Conservation (phyloP, 1,140 invertebrate species). For the Ceratina japonica region DNA sequence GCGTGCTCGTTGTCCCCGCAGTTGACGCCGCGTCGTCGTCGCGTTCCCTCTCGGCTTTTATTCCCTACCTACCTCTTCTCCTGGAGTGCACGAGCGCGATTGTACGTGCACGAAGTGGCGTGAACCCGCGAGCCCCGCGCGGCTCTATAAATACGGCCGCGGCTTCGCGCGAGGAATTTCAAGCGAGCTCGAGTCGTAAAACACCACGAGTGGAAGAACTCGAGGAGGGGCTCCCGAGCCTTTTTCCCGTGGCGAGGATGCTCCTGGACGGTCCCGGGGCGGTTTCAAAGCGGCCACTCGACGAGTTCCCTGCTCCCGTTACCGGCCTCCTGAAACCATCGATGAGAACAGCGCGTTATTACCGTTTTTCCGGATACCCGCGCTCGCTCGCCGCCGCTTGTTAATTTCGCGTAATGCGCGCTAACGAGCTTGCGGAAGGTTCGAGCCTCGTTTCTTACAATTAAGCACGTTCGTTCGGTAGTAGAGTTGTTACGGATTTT, state of each 20-base stretch:
- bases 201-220: slow-evolving; percentile 51
- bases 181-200: slow-evolving; percentile 58
- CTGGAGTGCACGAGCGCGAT: slow-evolving; percentile 1
- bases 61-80: slow-evolving; percentile 1
- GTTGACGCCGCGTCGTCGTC: slow-evolving; percentile 20
- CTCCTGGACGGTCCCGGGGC: background rate
- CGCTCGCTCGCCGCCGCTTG: background rate
- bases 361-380: slow-evolving; percentile 19
- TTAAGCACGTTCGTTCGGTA: background rate
- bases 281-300: background rate
- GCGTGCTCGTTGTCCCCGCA: slow-evolving; percentile 39
- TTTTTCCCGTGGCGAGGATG: slow-evolving; percentile 7
- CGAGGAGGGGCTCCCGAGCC: background rate
- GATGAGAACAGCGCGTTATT: slow-evolving; percentile 21
- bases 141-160: slow-evolving; percentile 64
- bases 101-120: slow-evolving; percentile 40
- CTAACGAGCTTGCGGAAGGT: slow-evolving; percentile 1
- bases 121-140: slow-evolving; percentile 38
- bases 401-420: slow-evolving; percentile 5
- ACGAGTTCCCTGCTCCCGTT: background rate
- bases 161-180: slow-evolving; percentile 61
- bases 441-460: too few relatives aligned
- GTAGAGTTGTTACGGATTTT: background rate
- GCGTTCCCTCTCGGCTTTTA: background rate
- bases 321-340: slow-evolving; percentile 25